These are phyloP conservation scores for Fissipunctia ypsillon DNA, from an alignment of 2,888 invertebrate genomes.

Conservation along the genomic window DNA sequence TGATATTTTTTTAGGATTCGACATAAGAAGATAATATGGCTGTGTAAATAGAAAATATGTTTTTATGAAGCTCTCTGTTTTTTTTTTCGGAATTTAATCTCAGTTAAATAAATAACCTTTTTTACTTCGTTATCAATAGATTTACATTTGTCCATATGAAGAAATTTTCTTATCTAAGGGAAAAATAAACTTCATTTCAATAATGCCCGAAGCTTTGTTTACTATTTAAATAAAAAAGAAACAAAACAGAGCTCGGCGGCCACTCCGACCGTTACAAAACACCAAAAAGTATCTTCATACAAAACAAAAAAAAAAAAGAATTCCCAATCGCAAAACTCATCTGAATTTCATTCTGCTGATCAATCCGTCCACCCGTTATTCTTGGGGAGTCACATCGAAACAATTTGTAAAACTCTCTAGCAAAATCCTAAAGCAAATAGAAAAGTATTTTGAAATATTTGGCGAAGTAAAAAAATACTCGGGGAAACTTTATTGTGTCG, in stretches of 20 bases:
- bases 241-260: conserved; percentile 54
- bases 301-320: conserved; percentile 63
- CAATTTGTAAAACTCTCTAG: conserved; percentile 78
- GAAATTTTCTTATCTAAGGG: conserved; percentile 21
- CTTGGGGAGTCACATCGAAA: conserved; percentile 75
- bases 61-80: conserved; percentile 32
- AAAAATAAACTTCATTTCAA: conserved; percentile 37
- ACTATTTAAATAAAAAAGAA: conserved; percentile 53
- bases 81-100: conserved; percentile 37
- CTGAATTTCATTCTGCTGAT: conserved; percentile 77
- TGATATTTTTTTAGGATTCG: conserved; percentile 75
- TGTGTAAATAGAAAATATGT: conserved; percentile 56
- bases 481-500: conserved; percentile 79
- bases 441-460: conserved; percentile 83
- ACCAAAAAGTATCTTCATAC: conserved; percentile 60
- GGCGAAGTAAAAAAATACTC: conserved; percentile 76
- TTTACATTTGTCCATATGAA: conserved; percentile 12
- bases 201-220: conserved; percentile 45
- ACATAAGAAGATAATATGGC: conserved; percentile 58
- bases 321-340: conserved; percentile 76
- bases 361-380: conserved; percentile 75
- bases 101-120: conserved; percentile 37
- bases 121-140: conserved; percentile 30
- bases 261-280: conserved; percentile 53
- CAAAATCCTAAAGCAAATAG: conserved; percentile 80